Conservation (phyloP, 2,888 invertebrate genomes). For the Rapana venosa region DNA sequence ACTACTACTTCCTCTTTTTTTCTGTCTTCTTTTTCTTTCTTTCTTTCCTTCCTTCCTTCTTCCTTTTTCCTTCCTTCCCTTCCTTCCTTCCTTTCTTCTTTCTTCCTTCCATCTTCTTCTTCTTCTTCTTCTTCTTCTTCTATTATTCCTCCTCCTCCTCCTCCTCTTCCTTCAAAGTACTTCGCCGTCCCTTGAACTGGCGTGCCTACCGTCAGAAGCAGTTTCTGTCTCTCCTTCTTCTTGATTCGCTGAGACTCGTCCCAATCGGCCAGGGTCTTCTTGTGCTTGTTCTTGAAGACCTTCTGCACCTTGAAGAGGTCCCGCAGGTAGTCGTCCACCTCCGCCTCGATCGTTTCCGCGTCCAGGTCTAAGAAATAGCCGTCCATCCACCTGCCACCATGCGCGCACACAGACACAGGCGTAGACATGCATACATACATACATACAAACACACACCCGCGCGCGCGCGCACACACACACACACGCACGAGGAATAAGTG, state of each 20-base stretch:
- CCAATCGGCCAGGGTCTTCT: slow-evolving; percentile 74
- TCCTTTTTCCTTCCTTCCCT: too few species aligned
- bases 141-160: too few species aligned
- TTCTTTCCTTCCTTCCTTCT: too few species aligned
- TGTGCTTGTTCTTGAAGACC: slow-evolving; percentile 78
- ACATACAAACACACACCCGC: too few species aligned
- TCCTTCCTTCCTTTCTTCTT: too few species aligned
- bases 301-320: slow-evolving; percentile 90
- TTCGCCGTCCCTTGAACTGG: slow-evolving; percentile 34
- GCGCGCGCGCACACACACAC: too few species aligned
- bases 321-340: slow-evolving; percentile 85
- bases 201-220: slow-evolving; percentile 77
- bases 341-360: slow-evolving; percentile 86
- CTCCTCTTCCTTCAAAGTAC: too few species aligned
- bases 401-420: background rate
- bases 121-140: too few species aligned
- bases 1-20: too few species aligned
- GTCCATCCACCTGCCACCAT: slow-evolving; percentile 87
- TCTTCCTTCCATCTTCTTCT: too few species aligned
- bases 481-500: too few species aligned
- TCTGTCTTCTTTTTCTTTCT: too few species aligned
- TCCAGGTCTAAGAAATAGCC: slow-evolving; percentile 93
- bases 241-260: slow-evolving; percentile 73
- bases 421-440: background rate
- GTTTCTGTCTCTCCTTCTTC: slow-evolving; percentile 67